A percentile compares a stretch with the other conserved stretches of the same genome.
phyloP scores from a whole-genome alignment of 2,888 invertebrate species.

The Biston stratarius region DNA sequence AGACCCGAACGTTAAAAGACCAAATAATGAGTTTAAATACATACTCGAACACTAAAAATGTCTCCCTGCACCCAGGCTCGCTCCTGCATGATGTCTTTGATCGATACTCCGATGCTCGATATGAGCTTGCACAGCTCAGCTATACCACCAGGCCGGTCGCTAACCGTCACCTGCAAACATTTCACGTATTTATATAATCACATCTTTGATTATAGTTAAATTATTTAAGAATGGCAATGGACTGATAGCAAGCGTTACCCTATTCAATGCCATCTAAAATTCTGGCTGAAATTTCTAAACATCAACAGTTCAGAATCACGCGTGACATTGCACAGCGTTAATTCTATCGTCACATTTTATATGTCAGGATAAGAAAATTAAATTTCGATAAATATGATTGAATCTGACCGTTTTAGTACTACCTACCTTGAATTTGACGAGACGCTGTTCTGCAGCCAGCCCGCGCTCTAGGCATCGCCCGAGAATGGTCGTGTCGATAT shows the following conservation, averaged over 20 bases:
- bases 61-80: constrained; percentile 97
- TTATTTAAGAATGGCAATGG: too few relatives aligned
- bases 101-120: constrained; percentile 92
- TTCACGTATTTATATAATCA: too few relatives aligned
- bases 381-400: too few relatives aligned
- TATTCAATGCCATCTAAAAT: too few relatives aligned
- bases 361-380: too few relatives aligned
- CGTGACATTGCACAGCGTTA: too few relatives aligned
- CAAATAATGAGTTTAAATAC: constrained; percentile 16
- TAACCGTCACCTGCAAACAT: constrained; percentile 85
- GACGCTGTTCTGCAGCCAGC: constrained; percentile 93
- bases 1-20: too few relatives aligned
- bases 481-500: constrained; percentile 96
- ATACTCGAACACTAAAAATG: constrained; percentile 89
- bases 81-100: constrained; percentile 98
- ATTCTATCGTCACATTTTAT: too few relatives aligned
- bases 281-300: too few relatives aligned
- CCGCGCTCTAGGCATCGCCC: constrained; percentile 96
- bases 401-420: neutral
- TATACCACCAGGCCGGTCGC: constrained; percentile 95
- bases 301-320: too few relatives aligned
- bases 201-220: too few relatives aligned
- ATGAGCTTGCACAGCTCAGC: constrained; percentile 93
- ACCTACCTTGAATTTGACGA: constrained; percentile 79
- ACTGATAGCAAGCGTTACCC: too few relatives aligned